These are phyloP conservation scores for Idaea aversata DNA, from an alignment of 2,888 invertebrate genomes.

Conservation along the genomic window DNA sequence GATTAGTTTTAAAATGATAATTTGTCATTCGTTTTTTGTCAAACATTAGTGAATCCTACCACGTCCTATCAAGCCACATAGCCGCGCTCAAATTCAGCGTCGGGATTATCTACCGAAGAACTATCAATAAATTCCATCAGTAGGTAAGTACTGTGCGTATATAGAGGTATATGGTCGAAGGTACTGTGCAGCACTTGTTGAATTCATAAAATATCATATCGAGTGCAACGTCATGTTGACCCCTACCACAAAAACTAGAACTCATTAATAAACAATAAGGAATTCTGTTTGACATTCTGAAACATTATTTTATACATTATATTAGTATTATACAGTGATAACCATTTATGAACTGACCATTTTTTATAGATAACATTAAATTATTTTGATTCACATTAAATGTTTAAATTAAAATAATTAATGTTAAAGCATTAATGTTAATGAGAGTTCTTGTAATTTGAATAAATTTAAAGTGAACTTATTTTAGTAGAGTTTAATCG, in stretches of 20 bases:
- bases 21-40: too few relatives aligned
- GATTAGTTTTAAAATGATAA: too few relatives aligned
- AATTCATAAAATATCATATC: too few relatives aligned
- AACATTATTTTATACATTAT: background rate
- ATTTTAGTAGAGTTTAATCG: background rate
- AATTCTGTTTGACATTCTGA: background rate
- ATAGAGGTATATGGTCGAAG: too few relatives aligned
- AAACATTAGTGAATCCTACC: too few relatives aligned
- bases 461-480: background rate
- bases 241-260: background rate
- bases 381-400: background rate
- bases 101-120: too few relatives aligned
- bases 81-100: too few relatives aligned
- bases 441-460: background rate
- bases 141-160: too few relatives aligned
- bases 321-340: background rate
- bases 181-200: too few relatives aligned
- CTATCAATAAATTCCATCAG: too few relatives aligned
- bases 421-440: background rate
- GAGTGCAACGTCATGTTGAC: background rate
- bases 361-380: background rate
- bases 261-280: background rate
- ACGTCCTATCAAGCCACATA: too few relatives aligned
- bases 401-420: background rate
- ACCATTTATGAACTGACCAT: background rate